Evolutionary conservation across 1,140 invertebrate species (phyloP).

Genomic region (Drosophila takahashii): DNA sequence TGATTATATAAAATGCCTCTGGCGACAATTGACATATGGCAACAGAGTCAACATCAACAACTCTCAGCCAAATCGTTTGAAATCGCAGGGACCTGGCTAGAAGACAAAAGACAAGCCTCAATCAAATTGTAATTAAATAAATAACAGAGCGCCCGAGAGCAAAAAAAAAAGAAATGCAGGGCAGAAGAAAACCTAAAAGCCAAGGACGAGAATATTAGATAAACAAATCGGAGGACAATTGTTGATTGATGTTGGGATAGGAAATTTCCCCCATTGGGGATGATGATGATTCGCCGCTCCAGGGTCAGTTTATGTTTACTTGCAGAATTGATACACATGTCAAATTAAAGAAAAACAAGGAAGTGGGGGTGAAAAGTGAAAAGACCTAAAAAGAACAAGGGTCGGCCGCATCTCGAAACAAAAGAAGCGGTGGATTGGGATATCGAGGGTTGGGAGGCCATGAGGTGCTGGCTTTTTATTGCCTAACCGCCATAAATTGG

Average conservation of each 20-base stretch:
- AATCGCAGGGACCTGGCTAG: slow-evolving; percentile 7
- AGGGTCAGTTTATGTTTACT: slow-evolving; percentile 30
- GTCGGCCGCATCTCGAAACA: background rate
- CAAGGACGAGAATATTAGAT: slow-evolving; percentile 59
- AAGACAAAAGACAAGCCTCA: slow-evolving; percentile 60
- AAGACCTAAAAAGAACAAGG: background rate
- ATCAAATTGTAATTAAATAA: slow-evolving; percentile 78
- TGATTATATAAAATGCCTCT: slow-evolving; percentile 61
- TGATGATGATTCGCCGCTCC: slow-evolving; percentile 10
- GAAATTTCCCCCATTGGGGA: background rate
- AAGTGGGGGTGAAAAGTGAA: background rate
- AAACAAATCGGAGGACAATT: slow-evolving; percentile 67
- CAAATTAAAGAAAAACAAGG: slow-evolving; percentile 56
- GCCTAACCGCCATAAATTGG: slow-evolving; percentile 61
- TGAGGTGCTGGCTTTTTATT: slow-evolving; percentile 27
- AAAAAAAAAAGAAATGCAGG: background rate
- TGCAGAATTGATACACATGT: slow-evolving; percentile 37
- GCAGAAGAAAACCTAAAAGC: slow-evolving; percentile 35
- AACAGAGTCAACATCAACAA: slow-evolving; percentile 6
- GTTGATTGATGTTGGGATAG: slow-evolving; percentile 50
- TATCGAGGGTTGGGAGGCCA: background rate
- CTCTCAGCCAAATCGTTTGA: slow-evolving; percentile 30
- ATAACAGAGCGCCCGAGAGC: slow-evolving; percentile 35
- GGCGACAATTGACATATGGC: slow-evolving; percentile 47
- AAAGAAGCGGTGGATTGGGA: background rate